These are phyloP conservation scores for Drosophila atroscutellata DNA, from an alignment of 2,888 invertebrate species.

Conservation along the genomic window DNA sequence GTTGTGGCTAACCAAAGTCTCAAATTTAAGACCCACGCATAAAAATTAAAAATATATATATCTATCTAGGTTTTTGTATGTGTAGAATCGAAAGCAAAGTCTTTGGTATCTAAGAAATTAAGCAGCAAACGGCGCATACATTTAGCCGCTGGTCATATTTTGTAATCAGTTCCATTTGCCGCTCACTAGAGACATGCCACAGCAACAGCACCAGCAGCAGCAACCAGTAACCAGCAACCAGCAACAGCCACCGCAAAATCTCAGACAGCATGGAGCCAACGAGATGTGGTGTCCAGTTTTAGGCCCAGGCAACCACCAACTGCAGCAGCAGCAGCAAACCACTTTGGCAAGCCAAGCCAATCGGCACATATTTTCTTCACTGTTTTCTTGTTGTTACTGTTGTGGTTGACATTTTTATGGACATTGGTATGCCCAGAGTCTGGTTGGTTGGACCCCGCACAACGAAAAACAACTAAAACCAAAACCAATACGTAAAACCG, in stretches of 20 bases:
- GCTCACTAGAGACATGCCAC: conserved; percentile 68
- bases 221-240: conserved; percentile 30
- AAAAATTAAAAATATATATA: conserved; percentile 38
- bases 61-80: conserved; percentile 5
- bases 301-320: conserved; percentile 46
- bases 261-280: conserved; percentile 74
- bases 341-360: conserved; percentile 74
- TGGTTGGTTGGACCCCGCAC: conserved; percentile 17
- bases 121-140: conserved; percentile 77
- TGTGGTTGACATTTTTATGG: conserved; percentile 83
- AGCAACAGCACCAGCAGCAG: conserved; percentile 36
- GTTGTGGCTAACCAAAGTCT: conserved; percentile 37
- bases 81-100: conserved; percentile 30
- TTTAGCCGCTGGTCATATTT: conserved; percentile 78
- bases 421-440: conserved; percentile 74
- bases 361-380: conserved; percentile 66
- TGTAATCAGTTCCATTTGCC: conserved; percentile 79
- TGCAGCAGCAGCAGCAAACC: conserved; percentile 42
- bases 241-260: conserved; percentile 54
- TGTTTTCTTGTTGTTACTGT: conserved; percentile 38
- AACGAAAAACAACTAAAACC: conserved; percentile 13
- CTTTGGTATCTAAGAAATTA: conserved; percentile 70
- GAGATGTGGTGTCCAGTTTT: conserved; percentile 72
- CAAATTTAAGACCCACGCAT: conserved; percentile 74
- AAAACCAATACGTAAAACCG: conserved; percentile 39